Evolutionary conservation across 2,888 invertebrate genomes (phyloP).

Genomic region (Marasmarcha lunaedactyla): DNA sequence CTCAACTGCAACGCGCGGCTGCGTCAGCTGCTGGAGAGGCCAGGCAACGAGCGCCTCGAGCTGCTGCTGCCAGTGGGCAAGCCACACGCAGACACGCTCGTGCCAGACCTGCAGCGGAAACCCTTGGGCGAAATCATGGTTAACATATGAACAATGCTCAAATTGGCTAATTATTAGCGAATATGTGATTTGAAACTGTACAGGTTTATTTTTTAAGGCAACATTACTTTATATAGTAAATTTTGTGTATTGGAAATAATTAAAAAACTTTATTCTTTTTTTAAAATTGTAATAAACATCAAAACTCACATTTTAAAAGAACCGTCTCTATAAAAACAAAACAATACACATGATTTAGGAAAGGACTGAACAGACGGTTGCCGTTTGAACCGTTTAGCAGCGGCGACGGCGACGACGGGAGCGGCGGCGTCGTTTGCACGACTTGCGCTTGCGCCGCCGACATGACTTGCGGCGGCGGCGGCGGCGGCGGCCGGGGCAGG

Average conservation of each 20-base stretch:
- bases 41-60: slow-evolving; percentile 82
- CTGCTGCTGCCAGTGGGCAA: slow-evolving; percentile 89
- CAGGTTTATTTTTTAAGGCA: too few species aligned
- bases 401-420: slow-evolving; percentile 18
- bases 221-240: too few species aligned
- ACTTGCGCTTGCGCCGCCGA: slow-evolving; percentile 15
- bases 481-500: slow-evolving; percentile 21
- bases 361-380: slow-evolving; percentile 3
- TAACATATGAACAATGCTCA: slow-evolving; percentile 61
- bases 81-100: slow-evolving; percentile 79
- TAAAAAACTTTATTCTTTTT: too few species aligned
- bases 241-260: too few species aligned
- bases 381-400: slow-evolving; percentile 10
- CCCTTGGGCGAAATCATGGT: slow-evolving; percentile 79
- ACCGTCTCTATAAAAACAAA: slow-evolving; percentile 3
- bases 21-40: slow-evolving; percentile 79
- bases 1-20: slow-evolving; percentile 90
- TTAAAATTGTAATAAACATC: background rate
- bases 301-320: background rate
- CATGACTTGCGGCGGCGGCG: slow-evolving; percentile 21
- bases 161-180: too few species aligned
- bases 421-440: slow-evolving; percentile 11
- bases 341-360: slow-evolving; percentile 4
- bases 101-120: slow-evolving; percentile 83
- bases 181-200: too few species aligned